Evolutionary conservation across 2,797 vertebrate genomes (phyloP), one percentile per base, ranked within the genome.

Genomic region (Enteromius unitaeniatus): DNA sequence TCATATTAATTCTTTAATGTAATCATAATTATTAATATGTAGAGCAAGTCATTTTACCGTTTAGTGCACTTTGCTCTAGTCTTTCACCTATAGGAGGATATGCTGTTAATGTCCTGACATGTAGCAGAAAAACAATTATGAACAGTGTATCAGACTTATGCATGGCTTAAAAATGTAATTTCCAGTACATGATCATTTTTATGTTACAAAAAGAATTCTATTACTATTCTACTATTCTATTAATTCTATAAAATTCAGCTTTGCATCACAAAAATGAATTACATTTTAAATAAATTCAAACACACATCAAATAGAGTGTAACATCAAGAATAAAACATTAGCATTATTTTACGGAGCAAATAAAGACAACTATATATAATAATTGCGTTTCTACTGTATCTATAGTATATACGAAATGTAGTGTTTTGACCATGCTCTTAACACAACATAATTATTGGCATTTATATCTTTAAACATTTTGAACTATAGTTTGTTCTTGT

Each of bases 401-500:
- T 42, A 42, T 42, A 42, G 40, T 51, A 51, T 6, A 51, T 51
- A 68, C 31, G 64, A 40, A 53, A 69, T 55, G 5, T 21, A 42
- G 34, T 45, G n/a, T 70, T 55, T 31, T 60, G 47, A 34, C 37
- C 19, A 5, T 23, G 7, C 55, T 58, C 58, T 42, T 42, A 42
- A 70, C 37, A 17, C 15, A 70, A 31, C 28, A 28, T 21, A 31
- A 31, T 31, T 31, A 70, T 72, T 81, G 51, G 11, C 51, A 72
- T 40, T 70, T 47, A 21, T 72, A 65, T 40, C 26, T 68, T 37
- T 68, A 53, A 58, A 55, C 28, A 49, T 31, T 83, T 37, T 47
- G 14, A 83, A 51, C 49, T 23, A 31, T 34, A 76, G 34, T 86
- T 77, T 77, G 76, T 34, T 93, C 86, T 87, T 91, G 79, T 87